Percentiles rank a stretch among this genome's conserved stretches.
Evolutionary conservation across 1,140 invertebrate genomes (phyloP).

Genomic region (Bathynomus jamesi): DNA sequence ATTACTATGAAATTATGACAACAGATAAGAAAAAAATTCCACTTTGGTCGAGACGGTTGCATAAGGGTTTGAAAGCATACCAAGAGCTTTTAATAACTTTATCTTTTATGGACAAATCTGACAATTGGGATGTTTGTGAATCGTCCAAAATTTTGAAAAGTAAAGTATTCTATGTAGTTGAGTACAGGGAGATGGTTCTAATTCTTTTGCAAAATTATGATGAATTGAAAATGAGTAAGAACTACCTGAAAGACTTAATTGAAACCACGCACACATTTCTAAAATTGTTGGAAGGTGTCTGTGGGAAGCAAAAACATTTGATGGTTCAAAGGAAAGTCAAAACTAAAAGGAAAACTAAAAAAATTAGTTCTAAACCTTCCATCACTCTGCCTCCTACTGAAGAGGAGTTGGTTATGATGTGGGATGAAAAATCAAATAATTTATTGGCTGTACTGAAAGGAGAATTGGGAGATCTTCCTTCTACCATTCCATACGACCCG

Average conservation of each 20-base stretch:
- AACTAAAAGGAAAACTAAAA: constrained; percentile 49
- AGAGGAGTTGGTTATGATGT: constrained; percentile 54
- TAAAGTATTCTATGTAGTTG: constrained; percentile 87
- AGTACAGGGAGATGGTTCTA: constrained; percentile 85
- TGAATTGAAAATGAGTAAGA: constrained; percentile 71
- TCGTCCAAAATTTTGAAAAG: constrained; percentile 78
- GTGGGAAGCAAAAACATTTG: constrained; percentile 54
- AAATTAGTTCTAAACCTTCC: constrained; percentile 42
- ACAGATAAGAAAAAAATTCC: constrained; percentile 69
- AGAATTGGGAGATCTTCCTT: constrained; percentile 50
- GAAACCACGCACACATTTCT: constrained; percentile 85
- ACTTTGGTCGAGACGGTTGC: constrained; percentile 73
- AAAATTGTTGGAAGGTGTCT: constrained; percentile 79
- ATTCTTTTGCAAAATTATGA: constrained; percentile 71
- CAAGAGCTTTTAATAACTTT: constrained; percentile 61
- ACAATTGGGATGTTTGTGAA: constrained; percentile 58
- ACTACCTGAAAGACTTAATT: constrained; percentile 76
- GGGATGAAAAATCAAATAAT: constrained; percentile 63
- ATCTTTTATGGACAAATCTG: constrained; percentile 65
- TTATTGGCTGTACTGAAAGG: constrained; percentile 61
- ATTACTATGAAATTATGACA: constrained; percentile 76
- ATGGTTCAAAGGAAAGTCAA: constrained; percentile 66
- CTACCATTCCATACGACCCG: constrained; percentile 76
- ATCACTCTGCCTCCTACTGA: constrained; percentile 48
- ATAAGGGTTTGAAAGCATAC: constrained; percentile 65